Evolutionary conservation across 2,113 vertebrate species (phyloP), one percentile per base, ranked within the genome.

Genomic region (Scytalopus superciliaris): DNA sequence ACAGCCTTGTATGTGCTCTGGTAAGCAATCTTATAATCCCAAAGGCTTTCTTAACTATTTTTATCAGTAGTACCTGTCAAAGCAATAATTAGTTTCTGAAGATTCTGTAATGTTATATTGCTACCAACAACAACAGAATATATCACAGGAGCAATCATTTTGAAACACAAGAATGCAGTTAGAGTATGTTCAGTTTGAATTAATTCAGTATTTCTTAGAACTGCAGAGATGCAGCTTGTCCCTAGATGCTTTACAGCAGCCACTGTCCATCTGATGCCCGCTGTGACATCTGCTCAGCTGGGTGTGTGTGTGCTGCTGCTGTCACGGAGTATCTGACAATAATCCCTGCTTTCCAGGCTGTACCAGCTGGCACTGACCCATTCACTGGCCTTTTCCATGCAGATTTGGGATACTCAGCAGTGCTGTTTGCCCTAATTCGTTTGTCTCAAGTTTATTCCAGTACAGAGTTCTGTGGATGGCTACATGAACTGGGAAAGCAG

Each of bases 81-180:
- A 87, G 47, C 70, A 91, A 25, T 74, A 50, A 66, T 6, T 68
- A 28, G 7, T 82, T 87, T 93, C 81, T 73, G 67, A 62, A 72
- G 87, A 87, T 66, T 19, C 0, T 47, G 14, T 37, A n/a, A 17
- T 44, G 27, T 47, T 63, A 5, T 3, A 17, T 57, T 82, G 57
- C 76, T 89, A 28, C 60, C n/a, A 35, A 0, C 56, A 67, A 0
- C 30, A 91, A 0, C 28, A 39, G n/a, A 52, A 15, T 37, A 2
- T 8, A 37, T 87, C 42, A 22, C 37, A 22, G 45, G 4, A 31
- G 24, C 55, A 74, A 6, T 77, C 21, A 78, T 64, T 60, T 57
- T 82, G 30, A 64, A 84, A 6, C 9, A 15, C 6, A 42, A 8
- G 53, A 47, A 27, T 45, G 49, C 31, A 10, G n/a, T 9, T 57